phyloP scores from a whole-genome alignment of 2,888 invertebrate species.

The Megalurothrips usitatus region DNA sequence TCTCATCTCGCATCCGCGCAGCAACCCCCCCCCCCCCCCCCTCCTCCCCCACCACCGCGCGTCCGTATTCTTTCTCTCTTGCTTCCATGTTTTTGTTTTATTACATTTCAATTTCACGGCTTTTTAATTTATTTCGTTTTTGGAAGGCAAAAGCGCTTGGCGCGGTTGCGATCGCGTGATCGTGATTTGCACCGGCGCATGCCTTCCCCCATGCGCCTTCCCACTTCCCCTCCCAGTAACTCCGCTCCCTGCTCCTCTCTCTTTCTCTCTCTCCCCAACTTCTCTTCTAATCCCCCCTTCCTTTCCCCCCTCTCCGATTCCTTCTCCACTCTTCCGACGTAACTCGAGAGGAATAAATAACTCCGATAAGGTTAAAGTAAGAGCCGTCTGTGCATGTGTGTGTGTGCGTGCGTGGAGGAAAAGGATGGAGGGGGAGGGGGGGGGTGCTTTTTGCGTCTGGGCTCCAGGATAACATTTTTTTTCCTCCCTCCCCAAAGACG shows the following conservation, averaged over 20 bases:
- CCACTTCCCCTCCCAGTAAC: neutral
- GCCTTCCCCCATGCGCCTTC: neutral
- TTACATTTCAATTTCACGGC: neutral
- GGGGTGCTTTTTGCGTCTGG: neutral
- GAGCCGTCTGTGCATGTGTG: no score
- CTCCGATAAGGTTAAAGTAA: neutral
- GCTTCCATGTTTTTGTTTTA: neutral
- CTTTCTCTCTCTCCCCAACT: no score
- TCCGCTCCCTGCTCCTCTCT: no score
- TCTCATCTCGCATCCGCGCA: neutral
- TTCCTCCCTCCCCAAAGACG: no score
- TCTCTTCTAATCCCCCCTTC: no score
- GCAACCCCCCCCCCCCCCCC: neutral
- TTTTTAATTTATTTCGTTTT: slow-evolving; percentile 11
- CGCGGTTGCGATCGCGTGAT: neutral
- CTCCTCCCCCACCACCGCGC: neutral
- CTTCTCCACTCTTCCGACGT: neutral
- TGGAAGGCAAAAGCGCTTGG: neutral
- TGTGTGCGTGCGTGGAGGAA: no score
- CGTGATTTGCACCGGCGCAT: no score
- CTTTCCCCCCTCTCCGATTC: neutral
- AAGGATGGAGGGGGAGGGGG: neutral
- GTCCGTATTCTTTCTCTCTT: no score
- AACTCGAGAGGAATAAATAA: neutral
- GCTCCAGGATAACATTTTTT: no score